These are phyloP conservation scores for Chironomus tentans DNA, from an alignment of 2,888 invertebrate species.

Conservation along the genomic window DNA sequence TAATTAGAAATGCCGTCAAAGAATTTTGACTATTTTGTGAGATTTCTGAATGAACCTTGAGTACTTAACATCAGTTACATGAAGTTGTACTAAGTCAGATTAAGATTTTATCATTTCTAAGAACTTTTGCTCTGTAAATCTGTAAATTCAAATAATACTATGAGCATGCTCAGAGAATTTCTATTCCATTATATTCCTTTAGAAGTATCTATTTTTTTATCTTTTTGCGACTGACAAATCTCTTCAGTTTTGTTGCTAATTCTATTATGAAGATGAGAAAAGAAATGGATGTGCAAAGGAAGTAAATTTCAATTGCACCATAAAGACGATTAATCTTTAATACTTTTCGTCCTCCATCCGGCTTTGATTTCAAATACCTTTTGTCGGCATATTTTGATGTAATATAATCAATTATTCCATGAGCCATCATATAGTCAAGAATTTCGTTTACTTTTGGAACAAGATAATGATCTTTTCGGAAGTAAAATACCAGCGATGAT, in stretches of 20 bases:
- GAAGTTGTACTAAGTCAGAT: neutral
- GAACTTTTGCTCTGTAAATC: neutral
- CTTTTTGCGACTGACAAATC: neutral
- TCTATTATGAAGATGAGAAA: neutral
- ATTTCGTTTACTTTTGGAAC: neutral
- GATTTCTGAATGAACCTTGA: neutral
- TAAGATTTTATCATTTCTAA: conserved; percentile 18
- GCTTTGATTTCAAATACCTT: neutral
- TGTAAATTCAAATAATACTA: neutral
- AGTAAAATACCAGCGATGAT: conserved; percentile 9
- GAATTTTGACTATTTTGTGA: neutral
- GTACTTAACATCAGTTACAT: neutral
- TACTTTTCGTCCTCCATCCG: neutral
- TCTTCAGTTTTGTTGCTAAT: neutral
- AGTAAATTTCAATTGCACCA: neutral
- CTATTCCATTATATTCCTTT: too few relatives aligned
- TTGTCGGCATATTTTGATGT: neutral
- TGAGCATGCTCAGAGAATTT: neutral
- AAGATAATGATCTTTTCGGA: conserved; percentile 1
- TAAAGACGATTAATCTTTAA: neutral
- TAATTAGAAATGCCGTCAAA: neutral
- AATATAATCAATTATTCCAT: neutral
- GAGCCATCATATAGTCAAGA: neutral
- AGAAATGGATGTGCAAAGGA: neutral
- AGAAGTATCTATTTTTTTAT: neutral